Evolutionary conservation across 2,888 invertebrate species (phyloP).

Genomic region (Dolichopus griseipennis): DNA sequence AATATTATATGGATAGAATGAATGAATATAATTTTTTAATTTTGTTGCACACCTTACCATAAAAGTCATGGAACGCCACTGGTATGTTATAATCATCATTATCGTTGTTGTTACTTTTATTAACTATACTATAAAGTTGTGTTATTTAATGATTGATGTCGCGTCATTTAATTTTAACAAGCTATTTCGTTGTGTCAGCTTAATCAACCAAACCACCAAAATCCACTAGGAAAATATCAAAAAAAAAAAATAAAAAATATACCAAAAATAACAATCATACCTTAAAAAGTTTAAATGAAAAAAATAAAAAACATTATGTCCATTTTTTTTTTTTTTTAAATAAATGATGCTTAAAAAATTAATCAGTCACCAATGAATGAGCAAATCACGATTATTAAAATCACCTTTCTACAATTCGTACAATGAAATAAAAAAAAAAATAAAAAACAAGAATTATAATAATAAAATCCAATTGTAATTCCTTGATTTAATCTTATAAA

Average conservation of each 20-base stretch:
- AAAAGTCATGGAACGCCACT: too few species aligned
- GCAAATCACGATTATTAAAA: slow-evolving; percentile 2
- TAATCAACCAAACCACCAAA: neutral
- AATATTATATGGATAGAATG: too few species aligned
- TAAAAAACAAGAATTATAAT: neutral
- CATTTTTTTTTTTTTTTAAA: neutral
- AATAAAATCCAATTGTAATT: neutral
- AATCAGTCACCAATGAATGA: slow-evolving; percentile 1
- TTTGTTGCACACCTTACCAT: too few species aligned
- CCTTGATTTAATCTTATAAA: neutral
- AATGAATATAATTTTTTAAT: too few species aligned
- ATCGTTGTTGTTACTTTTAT: neutral
- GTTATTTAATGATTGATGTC: neutral
- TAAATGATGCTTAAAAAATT: neutral
- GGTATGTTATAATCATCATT: neutral
- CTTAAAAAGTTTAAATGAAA: neutral
- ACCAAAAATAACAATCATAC: neutral
- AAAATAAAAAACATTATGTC: neutral
- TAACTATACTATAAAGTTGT: neutral
- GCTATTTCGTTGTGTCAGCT: slow-evolving; percentile 3
- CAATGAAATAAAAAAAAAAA: neutral
- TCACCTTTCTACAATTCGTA: neutral
- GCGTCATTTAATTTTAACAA: slow-evolving; percentile 3
- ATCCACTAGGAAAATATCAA: neutral
- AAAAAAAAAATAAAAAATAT: neutral